Evolutionary conservation across 2,113 vertebrate genomes (phyloP), one percentile per base, ranked within the genome.

Genomic region (Paradisaea rubra): DNA sequence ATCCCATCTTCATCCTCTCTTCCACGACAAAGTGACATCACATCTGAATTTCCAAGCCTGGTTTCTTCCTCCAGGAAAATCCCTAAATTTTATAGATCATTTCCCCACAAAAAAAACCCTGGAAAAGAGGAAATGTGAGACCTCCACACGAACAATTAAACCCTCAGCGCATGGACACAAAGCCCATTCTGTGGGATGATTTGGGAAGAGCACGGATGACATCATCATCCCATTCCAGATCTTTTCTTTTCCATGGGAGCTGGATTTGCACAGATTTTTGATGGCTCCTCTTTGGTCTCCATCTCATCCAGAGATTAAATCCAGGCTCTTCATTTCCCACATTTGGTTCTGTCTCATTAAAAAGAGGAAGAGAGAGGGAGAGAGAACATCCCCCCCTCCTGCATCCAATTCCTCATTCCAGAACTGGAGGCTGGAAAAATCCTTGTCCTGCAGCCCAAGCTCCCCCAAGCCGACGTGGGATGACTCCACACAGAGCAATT

Each of bases 1-100:
- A 28, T 9, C 16, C 18, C n/a, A 44, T 24, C 59, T n/a, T 60
- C 33, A 31, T 20, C 10, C 22, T 72, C 25, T 44, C 30, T 49
- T 44, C 50, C 41, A 61, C 23, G 33, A 41, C 0, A 1, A 4
- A 0, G 13, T 33, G 70, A 50, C 35, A 12, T 10, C 4, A 0
- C 7, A 7, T 15, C 27, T 31, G 27, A 22, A 0, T 16, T 37
- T 60, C 59, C 33, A 50, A 60, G 50, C 4, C 35, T 73, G 11
- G 7, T n/a, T 88, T 30, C 49, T 37, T 73, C 44, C 35, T n/a
- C 24, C 47, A 49, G 49, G 57, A 73, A 69, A 81, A 49, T 28
- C 25, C 45, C 24, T 37, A 9, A 9, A 33, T 41, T 41, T 33
- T 41, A 41, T 9, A 2, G 14, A 53, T 24, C 37, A 53, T 31